Base-by-base conservation (phyloP, 2,113 vertebrate species). In the Trachemys scripta region DNA sequence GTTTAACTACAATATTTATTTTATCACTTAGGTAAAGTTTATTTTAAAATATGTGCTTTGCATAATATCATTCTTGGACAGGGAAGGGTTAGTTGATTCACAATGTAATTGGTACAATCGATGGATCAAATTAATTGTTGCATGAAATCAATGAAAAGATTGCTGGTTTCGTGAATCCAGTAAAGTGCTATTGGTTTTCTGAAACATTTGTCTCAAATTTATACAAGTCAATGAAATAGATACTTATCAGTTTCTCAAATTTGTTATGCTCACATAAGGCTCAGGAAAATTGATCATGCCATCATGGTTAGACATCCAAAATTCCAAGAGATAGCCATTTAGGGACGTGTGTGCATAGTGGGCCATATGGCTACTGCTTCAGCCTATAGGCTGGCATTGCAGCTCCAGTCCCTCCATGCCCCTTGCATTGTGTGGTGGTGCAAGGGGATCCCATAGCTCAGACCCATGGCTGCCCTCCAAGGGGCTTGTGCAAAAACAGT, bases 151-250 rank as follows among this genome's bases (percentile, higher is more conserved):
- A 0, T 29, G 53, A 80, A 84, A 95, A 90, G 54, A 49, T 13
- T 53, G 69, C 82, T 51, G 17, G 9, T 93, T 95, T 92, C 88
- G 89, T 85, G 59, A 76, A 94, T 83, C 22, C 20, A 49, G 31
- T 90, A 5, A 87, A 96, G 81, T 80, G 92, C 94, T 93, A 96
- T 88, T 82, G 90, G 93, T 95, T 96, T 96, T 93, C 88, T 82
- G 80, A 93, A 92, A 78, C 53, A 4, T 90, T 96, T 96, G 78
- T 95, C 89, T 95, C 78, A 76, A 45, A 45, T 76, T 76, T 76
- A 45, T 42, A 42, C 93, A 83, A 87, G 86, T 93, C 80, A 22
- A 22, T 14, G 62, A 84, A 53, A 51, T 2, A 76, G 12, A 0
- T 56, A 84, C 84, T 89, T 92, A 90, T 78, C 83, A 89, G 83